A percentile compares a stretch with the other conserved stretches of the same genome.
These are phyloP conservation scores for Camelus dromedarius DNA, from an alignment of 2,113 vertebrate genomes.

Conservation along the genomic window DNA sequence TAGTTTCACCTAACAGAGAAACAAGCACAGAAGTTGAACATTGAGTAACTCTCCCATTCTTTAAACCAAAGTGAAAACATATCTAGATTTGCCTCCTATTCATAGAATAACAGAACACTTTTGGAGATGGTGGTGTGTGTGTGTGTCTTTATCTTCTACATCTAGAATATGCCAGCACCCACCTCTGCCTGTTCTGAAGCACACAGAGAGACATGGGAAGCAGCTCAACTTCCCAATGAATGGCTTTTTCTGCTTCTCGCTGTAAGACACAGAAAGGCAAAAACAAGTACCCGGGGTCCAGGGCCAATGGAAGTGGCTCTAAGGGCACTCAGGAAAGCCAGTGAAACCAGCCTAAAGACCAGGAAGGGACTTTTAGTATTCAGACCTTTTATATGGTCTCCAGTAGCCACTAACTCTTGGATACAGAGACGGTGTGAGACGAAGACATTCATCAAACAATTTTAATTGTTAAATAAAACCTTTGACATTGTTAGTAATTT, in stretches of 20 bases:
- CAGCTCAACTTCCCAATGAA: background rate
- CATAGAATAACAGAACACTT: background rate
- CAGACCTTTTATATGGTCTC: background rate
- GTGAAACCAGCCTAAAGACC: background rate
- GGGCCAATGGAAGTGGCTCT: background rate
- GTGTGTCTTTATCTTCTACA: background rate
- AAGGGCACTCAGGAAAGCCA: background rate
- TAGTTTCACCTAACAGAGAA: conserved; percentile 25
- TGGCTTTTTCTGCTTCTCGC: background rate
- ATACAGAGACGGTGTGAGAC: background rate
- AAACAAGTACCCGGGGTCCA: background rate
- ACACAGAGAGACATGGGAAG: background rate
- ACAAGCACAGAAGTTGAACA: background rate
- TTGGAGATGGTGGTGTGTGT: background rate
- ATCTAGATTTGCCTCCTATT: background rate
- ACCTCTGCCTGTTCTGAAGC: background rate
- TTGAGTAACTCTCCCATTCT: background rate
- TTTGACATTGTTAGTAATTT: background rate
- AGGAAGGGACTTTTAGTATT: background rate
- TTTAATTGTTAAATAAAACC: conserved; percentile 42
- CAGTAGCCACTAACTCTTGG: background rate
- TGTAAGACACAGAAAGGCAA: background rate
- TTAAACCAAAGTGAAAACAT: background rate
- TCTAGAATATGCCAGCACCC: background rate
- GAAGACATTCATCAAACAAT: conserved; percentile 33